Conservation (phyloP, 1,140 invertebrate genomes). For the Lycorma delicatula region DNA sequence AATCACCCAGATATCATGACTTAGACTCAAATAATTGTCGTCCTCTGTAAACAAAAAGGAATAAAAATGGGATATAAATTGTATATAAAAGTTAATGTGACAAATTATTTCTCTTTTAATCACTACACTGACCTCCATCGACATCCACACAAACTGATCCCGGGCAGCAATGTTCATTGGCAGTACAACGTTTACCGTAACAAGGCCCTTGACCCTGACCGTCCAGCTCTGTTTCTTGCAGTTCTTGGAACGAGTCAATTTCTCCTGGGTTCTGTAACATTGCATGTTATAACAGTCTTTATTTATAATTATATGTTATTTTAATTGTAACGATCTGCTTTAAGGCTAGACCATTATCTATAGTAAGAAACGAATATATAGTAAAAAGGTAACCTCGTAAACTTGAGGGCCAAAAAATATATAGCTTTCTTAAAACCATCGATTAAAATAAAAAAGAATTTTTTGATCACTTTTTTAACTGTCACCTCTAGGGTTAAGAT, state of each 20-base stretch:
- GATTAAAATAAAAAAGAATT: no score
- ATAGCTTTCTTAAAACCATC: no score
- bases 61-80: slow-evolving; percentile 4
- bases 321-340: no score
- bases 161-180: slow-evolving; percentile 69
- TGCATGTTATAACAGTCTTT: no score
- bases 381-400: no score
- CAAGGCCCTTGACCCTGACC: slow-evolving; percentile 50
- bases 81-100: neutral
- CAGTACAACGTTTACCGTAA: slow-evolving; percentile 52
- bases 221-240: slow-evolving; percentile 43
- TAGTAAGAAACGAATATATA: no score
- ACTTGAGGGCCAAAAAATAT: no score
- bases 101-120: neutral
- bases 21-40: neutral
- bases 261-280: slow-evolving; percentile 32
- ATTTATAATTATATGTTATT: no score
- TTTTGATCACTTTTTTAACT: no score
- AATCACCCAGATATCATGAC: neutral
- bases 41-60: slow-evolving; percentile 8
- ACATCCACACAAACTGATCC: slow-evolving; percentile 62
- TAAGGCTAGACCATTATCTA: no score
- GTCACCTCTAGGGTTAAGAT: no score
- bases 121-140: slow-evolving; percentile 50
- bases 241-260: slow-evolving; percentile 36